Evolutionary conservation across 2,797 vertebrate genomes (phyloP).

Genomic region (Microctenopoma stevenorrisi): DNA sequence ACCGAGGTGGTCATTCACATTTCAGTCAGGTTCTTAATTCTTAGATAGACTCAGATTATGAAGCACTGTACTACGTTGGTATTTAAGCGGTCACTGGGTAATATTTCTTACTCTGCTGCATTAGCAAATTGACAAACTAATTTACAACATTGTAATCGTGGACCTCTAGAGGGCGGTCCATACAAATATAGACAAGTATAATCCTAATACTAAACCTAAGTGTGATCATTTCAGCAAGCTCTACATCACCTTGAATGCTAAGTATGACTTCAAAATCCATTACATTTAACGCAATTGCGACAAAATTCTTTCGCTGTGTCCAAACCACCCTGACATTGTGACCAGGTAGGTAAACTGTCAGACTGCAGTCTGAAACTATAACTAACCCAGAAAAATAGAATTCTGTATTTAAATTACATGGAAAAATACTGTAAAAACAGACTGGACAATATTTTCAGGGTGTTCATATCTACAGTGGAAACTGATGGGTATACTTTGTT

Average conservation of each 20-base stretch:
- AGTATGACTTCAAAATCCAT: neutral
- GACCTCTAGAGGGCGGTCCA: constrained; percentile 71
- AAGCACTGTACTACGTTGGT: constrained; percentile 16
- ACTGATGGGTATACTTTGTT: neutral
- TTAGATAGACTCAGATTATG: constrained; percentile 18
- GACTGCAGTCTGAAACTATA: neutral
- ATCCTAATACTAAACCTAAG: constrained; percentile 29
- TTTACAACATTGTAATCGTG: constrained; percentile 44
- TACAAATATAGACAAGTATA: constrained; percentile 46
- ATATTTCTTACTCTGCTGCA: constrained; percentile 35
- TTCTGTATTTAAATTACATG: neutral
- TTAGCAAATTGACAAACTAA: constrained; percentile 50
- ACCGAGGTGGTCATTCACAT: constrained; percentile 12
- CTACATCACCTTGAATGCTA: constrained; percentile 23
- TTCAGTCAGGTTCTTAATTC: constrained; percentile 17
- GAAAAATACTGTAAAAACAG: neutral
- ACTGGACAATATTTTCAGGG: neutral
- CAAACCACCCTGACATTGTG: neutral
- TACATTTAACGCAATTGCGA: neutral
- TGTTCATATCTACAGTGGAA: neutral
- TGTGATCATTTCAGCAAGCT: constrained; percentile 1
- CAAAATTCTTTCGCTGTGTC: neutral
- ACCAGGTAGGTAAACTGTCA: neutral
- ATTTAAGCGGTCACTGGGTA: constrained; percentile 30
- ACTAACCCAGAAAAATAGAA: neutral